Base-by-base conservation (phyloP, 1,140 invertebrate genomes). In the Tribolium castaneum region DNA sequence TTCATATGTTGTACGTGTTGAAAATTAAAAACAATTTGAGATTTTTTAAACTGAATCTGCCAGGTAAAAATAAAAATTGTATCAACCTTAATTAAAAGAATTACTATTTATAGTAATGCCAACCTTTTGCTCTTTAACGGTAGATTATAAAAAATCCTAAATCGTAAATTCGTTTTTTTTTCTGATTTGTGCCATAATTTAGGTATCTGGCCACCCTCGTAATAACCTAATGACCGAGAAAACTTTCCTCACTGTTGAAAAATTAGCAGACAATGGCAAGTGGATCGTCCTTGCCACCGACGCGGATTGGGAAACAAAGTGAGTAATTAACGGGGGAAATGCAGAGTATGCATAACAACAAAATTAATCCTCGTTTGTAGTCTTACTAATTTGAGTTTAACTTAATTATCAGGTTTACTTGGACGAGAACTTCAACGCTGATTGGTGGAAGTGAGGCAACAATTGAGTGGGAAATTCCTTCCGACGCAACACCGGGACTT, bases 281-380 rank as follows among this genome's bases (percentile, higher is more conserved):
- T 94, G 92, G 92, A 83, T 85, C 49, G 81, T 89, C 5, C 85
- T 91, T 0, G 92, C 92, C 4, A 93, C 91, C 0, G 93, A 94
- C 81, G 90, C 90, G 12, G 88, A 91, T 82, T 94, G 93, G 93
- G 90, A 93, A 84, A 94, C 93, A 0, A 90, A 86, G 90, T 91
- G 87, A 82, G 82, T 79, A 34, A 35, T 34, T 62, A 5, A n/a
- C 22, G 22, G 16, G 16, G 16, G 16, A 19, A 30, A 30, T 30
- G 16, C 16, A 19, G 16, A 19, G 16, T 19, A 19, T 3, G 25
- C 25, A 30, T 30, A 30, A 30, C 25, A 30, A 30, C 3, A 30
- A 4, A 30, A 30, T 30, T 30, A 30, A 30, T 30, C 6, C 25
- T 30, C 5, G 25, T 30, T 30, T 30, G 6, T 30, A 30, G 25